Evolutionary conservation across 2,113 vertebrate genomes (phyloP).

Genomic region (Oncorhynchus kisutch): DNA sequence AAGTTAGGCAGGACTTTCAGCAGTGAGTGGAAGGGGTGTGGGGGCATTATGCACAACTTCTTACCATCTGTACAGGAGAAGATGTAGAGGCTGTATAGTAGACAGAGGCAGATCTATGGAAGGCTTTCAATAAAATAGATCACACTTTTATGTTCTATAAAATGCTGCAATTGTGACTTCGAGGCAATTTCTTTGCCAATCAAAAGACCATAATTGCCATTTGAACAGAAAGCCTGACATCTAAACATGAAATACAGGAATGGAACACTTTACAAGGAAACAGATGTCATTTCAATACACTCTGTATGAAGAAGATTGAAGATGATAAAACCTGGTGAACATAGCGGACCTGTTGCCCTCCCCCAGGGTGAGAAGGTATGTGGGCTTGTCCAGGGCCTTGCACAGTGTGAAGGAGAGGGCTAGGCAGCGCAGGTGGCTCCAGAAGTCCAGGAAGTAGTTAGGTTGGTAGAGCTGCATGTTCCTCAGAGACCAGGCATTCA

Average conservation of each 20-base stretch:
- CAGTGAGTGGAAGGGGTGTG: constrained; percentile 6
- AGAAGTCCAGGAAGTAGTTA: constrained; percentile 28
- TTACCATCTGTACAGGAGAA: constrained; percentile 14
- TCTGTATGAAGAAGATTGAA: no score
- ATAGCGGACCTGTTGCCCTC: neutral
- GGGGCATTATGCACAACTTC: constrained; percentile 26
- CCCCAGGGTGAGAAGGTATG: neutral
- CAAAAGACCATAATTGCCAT: no score
- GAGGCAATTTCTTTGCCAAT: no score
- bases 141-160: no score
- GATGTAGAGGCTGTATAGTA: constrained; percentile 13
- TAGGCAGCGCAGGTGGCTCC: constrained; percentile 8
- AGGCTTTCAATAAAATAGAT: no score
- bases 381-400: constrained; percentile 13
- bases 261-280: no score
- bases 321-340: no score
- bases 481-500: constrained; percentile 12
- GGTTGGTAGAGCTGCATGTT: constrained; percentile 10
- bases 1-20: constrained; percentile 8
- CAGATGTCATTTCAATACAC: no score
- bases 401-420: constrained; percentile 11
- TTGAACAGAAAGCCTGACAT: no score
- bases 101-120: no score
- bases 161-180: no score
- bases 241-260: no score